These are phyloP conservation scores for Monochamus saltuarius DNA, from an alignment of 1,140 invertebrate species.

Conservation along the genomic window DNA sequence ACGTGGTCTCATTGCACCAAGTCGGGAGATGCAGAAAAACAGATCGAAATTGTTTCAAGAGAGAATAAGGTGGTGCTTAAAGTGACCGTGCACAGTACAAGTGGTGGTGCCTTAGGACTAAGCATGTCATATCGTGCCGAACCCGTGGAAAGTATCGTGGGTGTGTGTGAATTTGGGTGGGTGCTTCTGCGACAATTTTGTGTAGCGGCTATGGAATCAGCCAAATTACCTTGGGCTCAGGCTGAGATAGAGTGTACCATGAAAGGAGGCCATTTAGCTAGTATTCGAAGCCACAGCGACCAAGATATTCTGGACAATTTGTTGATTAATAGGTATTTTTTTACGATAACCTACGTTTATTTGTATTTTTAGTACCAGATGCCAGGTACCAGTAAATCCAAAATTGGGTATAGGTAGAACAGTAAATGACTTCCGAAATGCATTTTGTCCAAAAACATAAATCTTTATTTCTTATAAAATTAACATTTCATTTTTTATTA, in stretches of 20 bases:
- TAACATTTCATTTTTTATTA: no score
- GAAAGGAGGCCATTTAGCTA: slow-evolving; percentile 65
- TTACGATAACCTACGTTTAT: no score
- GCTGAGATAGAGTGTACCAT: slow-evolving; percentile 64
- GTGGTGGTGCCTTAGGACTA: slow-evolving; percentile 49
- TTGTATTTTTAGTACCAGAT: no score
- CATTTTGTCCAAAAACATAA: no score
- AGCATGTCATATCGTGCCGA: slow-evolving; percentile 54
- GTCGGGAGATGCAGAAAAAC: slow-evolving; percentile 55
- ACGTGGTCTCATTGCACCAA: slow-evolving; percentile 60
- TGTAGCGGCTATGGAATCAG: slow-evolving; percentile 60
- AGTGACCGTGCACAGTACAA: slow-evolving; percentile 27
- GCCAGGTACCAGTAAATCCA: no score
- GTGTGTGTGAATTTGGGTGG: slow-evolving; percentile 66
- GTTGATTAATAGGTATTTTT: slow-evolving; percentile 60
- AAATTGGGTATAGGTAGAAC: no score
- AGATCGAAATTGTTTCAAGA: slow-evolving; percentile 59
- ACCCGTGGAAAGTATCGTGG: slow-evolving; percentile 57
- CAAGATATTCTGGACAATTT: slow-evolving; percentile 63
- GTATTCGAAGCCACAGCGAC: slow-evolving; percentile 61
- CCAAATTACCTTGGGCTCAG: slow-evolving; percentile 60
- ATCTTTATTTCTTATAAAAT: no score
- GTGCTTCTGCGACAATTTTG: slow-evolving; percentile 61
- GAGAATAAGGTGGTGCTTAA: slow-evolving; percentile 55
- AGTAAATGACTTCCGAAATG: no score